Evolutionary conservation across 2,113 vertebrate genomes (phyloP), one percentile per base, ranked within the genome.

Genomic region (Misgurnus mizolepis): DNA sequence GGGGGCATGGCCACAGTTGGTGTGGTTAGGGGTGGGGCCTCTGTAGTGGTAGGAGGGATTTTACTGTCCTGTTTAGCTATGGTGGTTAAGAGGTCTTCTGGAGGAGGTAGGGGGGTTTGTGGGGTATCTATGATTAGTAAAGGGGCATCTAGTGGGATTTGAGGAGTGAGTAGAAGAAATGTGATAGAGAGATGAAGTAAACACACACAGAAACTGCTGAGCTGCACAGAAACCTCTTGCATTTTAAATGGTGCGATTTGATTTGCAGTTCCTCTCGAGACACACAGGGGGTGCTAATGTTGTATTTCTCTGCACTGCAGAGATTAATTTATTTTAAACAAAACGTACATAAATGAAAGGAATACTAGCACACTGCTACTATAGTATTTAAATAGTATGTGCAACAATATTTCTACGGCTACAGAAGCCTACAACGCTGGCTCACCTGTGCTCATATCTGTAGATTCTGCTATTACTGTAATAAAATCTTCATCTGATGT

Each of bases 61-160:
- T 15, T 17, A 55, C 7, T 14, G 7, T 55, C 49, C 14, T 27
- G 15, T 18, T 66, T 43, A 50, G 81, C 34, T 27, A 27, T 49
- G 45, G 56, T 15, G 56, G 55, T 12, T 74, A 17, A 22, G 12
- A 15, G 67, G 47, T 22, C 11, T 22, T 60, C 18, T 34, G 78
- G 15, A 18, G 43, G 41, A 22, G 70, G 11, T 34, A 64, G 69
- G 71, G 10, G 40, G 39, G 39, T 60, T 58, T 58, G n/a, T n/a
- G 9, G 17, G 17, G 41, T 53, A 1, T 39, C 45, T 53, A 7
- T 40, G 41, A 11, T 53, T 14, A 5, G 39, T 18, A 55, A 22
- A 34, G 79, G 62, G 50, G 64, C 15, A 34, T 80, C 79, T 74
- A 66, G 66, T 53, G 40, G 62, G 75, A 66, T 77, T 66, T 77